Conservation (phyloP, 1,140 invertebrate genomes). For the Tachypleus tridentatus region DNA sequence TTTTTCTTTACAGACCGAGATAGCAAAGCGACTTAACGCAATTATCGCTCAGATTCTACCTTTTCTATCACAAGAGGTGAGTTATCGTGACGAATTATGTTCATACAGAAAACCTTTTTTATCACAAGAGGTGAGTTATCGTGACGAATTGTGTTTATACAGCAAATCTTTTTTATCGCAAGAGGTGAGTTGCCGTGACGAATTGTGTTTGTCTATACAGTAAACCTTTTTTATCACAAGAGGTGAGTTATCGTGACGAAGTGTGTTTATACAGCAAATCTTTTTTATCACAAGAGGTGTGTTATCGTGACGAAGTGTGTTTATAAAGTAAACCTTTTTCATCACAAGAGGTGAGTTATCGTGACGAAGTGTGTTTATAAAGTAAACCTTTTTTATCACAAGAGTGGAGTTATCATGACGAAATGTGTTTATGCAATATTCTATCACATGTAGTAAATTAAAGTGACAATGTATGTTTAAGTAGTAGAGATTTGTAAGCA, state of each 20-base stretch:
- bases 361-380: too few relatives aligned
- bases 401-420: conserved; percentile 40
- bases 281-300: conserved; percentile 77
- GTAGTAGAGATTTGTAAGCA: conserved; percentile 47
- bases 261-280: conserved; percentile 37
- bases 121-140: conserved; percentile 56
- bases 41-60: conserved; percentile 94
- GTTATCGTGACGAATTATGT: background rate
- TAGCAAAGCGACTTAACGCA: conserved; percentile 90
- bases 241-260: conserved; percentile 32
- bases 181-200: conserved; percentile 40
- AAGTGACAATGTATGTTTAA: too few relatives aligned
- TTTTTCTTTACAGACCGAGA: conserved; percentile 76
- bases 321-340: conserved; percentile 55
- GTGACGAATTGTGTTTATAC: too few relatives aligned
- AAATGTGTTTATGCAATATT: conserved; percentile 48
- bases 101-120: conserved; percentile 55
- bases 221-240: conserved; percentile 82
- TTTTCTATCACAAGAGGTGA: conserved; percentile 78
- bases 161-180: conserved; percentile 75
- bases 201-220: too few relatives aligned
- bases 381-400: conserved; percentile 75
- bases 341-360: conserved; percentile 56
- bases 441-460: conserved; percentile 65
- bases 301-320: background rate